A percentile compares a stretch with the other conserved stretches of the same genome.
Conservation (phyloP, 2,888 invertebrate genomes). For the Electrophaes corylata region DNA sequence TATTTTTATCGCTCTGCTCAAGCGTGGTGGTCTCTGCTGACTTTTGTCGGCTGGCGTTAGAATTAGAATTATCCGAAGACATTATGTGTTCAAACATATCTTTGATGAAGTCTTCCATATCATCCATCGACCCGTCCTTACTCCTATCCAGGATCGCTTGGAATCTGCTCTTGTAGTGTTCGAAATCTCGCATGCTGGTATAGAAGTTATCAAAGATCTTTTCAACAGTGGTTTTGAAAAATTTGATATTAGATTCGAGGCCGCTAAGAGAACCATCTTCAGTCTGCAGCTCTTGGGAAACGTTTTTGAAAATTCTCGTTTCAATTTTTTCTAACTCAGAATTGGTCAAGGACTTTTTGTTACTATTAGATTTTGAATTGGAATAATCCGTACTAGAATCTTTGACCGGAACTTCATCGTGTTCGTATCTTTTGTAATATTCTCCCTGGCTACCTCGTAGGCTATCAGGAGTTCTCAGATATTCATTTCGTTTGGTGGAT, state of each 20-base stretch:
- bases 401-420: conserved; percentile 66
- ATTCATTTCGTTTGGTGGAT: not conserved
- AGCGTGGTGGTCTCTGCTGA: conserved; percentile 10
- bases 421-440: conserved; percentile 67
- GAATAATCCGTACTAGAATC: conserved; percentile 45
- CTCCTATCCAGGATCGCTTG: conserved; percentile 65
- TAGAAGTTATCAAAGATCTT: conserved; percentile 72
- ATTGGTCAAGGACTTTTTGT: conserved; percentile 54
- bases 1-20: conserved; percentile 24
- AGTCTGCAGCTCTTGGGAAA: conserved; percentile 61
- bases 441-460: conserved; percentile 42
- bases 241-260: conserved; percentile 67
- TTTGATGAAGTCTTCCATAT: conserved; percentile 72
- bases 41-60: conserved; percentile 35
- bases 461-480: not conserved
- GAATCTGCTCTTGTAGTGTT: conserved; percentile 66
- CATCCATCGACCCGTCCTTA: conserved; percentile 56
- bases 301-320: conserved; percentile 56
- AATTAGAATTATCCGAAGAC: conserved; percentile 54
- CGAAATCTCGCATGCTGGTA: conserved; percentile 64
- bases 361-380: not conserved
- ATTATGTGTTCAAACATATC: conserved; percentile 71
- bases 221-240: conserved; percentile 68
- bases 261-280: conserved; percentile 52
- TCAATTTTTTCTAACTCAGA: conserved; percentile 65